phyloP scores from a whole-genome alignment of 2,113 vertebrate species.

The Albula glossodonta region DNA sequence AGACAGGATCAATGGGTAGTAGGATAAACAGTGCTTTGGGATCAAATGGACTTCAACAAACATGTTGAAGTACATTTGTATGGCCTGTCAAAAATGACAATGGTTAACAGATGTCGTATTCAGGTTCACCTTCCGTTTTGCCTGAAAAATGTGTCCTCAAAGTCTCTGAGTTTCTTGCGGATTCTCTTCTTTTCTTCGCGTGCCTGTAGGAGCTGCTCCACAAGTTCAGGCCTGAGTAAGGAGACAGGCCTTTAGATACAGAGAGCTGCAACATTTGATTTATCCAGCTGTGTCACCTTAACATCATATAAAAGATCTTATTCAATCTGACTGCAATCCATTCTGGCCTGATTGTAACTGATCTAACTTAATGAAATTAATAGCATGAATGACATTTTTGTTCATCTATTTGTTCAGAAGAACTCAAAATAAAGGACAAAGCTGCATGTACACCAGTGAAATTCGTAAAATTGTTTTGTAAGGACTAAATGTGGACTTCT shows the following conservation, averaged over 20 bases:
- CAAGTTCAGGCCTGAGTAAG: conserved; percentile 81
- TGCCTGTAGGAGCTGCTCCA: conserved; percentile 92
- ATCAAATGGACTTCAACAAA: no score
- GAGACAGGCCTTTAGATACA: neutral
- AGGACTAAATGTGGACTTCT: no score
- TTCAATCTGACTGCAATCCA: no score
- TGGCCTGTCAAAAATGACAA: neutral
- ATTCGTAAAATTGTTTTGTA: no score
- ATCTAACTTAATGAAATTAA: no score
- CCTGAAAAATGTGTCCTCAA: conserved; percentile 93
- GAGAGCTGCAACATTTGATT: neutral
- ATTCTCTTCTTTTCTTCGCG: conserved; percentile 94
- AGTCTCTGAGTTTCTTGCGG: conserved; percentile 91
- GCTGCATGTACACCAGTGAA: no score
- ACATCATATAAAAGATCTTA: no score
- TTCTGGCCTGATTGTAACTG: no score
- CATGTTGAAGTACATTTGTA: neutral
- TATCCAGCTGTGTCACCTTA: neutral
- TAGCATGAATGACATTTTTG: no score
- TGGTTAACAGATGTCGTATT: neutral
- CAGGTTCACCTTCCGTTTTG: conserved; percentile 88
- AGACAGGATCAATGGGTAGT: neutral
- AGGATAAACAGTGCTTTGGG: neutral
- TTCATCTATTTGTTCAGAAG: no score
- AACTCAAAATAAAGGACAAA: no score